Conservation (phyloP, 2,888 invertebrate species). For the Coleophora deauratella region DNA sequence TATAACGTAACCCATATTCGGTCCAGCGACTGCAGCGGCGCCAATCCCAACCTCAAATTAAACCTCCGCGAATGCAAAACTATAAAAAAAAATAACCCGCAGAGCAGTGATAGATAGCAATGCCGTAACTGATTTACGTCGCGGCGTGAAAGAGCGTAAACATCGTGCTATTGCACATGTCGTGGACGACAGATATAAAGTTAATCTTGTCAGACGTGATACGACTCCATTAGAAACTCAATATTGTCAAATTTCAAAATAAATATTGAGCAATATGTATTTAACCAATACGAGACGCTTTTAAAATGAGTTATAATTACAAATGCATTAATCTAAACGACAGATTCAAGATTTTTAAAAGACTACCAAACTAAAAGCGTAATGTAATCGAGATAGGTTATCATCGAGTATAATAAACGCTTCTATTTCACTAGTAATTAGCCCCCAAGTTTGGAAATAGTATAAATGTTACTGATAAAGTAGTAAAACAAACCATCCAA, state of each 20-base stretch:
- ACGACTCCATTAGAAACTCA: too few species aligned
- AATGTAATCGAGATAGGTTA: background rate
- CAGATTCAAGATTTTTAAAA: background rate
- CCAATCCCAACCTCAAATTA: constrained; percentile 71
- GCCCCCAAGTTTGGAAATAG: constrained; percentile 6
- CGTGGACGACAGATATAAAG: background rate
- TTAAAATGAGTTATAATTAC: background rate
- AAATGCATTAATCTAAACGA: background rate
- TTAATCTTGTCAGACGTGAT: constrained; percentile 5
- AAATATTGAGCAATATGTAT: too few species aligned
- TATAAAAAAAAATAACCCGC: constrained; percentile 26
- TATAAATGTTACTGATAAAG: background rate
- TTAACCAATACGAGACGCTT: too few species aligned
- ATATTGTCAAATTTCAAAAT: too few species aligned
- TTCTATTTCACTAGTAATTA: constrained; percentile 6
- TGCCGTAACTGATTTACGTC: constrained; percentile 55
- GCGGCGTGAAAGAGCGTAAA: constrained; percentile 38
- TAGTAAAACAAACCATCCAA: too few species aligned
- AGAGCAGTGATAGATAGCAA: constrained; percentile 54
- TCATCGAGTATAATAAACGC: background rate
- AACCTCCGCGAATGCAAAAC: constrained; percentile 62
- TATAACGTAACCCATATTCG: constrained; percentile 73
- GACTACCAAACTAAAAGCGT: constrained; percentile 1
- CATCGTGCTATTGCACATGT: constrained; percentile 20
- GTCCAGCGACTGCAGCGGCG: constrained; percentile 48